A percentile compares a stretch with the other conserved stretches of the same genome.
phyloP scores from a whole-genome alignment of 2,113 vertebrate species.

The Nothocercus julius region DNA sequence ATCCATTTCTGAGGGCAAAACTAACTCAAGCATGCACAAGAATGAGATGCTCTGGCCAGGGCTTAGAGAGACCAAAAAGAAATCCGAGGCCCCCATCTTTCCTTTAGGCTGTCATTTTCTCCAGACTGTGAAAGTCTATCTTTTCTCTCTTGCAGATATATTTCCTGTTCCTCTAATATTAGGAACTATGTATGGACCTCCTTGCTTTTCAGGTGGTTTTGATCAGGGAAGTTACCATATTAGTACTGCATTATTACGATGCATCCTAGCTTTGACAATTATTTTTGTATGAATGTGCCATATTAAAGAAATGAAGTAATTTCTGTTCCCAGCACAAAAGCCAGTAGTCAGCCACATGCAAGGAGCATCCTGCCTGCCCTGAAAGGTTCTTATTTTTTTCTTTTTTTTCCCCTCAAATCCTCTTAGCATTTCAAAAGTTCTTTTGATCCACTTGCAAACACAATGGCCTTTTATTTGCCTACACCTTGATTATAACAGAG shows the following conservation, averaged over 20 bases:
- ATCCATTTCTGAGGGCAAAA: neutral
- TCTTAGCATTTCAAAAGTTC: neutral
- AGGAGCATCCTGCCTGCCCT: neutral
- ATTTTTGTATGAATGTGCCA: neutral
- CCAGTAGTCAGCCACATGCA: neutral
- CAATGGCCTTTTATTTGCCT: neutral
- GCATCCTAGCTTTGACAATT: neutral
- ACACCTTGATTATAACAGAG: neutral
- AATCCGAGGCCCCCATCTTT: neutral
- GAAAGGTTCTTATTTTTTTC: neutral
- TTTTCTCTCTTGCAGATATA: neutral
- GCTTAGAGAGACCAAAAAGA: neutral
- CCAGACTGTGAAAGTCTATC: neutral
- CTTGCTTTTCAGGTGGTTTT: neutral
- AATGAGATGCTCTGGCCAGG: neutral
- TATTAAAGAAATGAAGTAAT: neutral
- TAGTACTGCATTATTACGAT: neutral
- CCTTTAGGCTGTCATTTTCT: neutral
- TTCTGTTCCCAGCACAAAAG: neutral
- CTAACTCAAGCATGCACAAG: neutral
- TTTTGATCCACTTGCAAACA: neutral
- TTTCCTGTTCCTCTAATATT: neutral
- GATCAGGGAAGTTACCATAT: neutral
- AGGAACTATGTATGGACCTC: neutral
- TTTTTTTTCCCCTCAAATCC: neutral